Evolutionary conservation across 2,888 invertebrate species (phyloP).

Genomic region (Alloscopus bannaensis): DNA sequence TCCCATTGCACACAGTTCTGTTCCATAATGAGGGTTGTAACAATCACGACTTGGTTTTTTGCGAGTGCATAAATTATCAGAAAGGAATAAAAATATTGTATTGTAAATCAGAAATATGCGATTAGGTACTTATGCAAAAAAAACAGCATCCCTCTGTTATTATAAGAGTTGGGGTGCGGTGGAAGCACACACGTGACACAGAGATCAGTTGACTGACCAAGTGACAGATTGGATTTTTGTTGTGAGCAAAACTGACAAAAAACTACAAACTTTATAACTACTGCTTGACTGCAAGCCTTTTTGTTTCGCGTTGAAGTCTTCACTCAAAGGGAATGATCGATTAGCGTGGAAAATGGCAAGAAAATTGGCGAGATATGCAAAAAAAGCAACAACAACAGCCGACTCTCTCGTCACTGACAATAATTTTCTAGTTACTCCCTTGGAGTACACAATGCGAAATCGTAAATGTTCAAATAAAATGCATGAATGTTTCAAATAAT

Average conservation of each 20-base stretch:
- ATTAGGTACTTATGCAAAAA: background rate
- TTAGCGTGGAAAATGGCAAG: constrained; percentile 1
- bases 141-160: background rate
- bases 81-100: background rate
- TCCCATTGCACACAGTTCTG: no score
- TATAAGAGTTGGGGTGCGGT: background rate
- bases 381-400: no score
- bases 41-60: background rate
- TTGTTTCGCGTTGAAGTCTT: no score
- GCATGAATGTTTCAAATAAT: constrained; percentile 31
- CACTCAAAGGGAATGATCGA: constrained; percentile 13
- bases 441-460: constrained; percentile 11
- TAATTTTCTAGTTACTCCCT: background rate
- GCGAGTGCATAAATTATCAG: background rate
- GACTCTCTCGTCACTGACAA: no score
- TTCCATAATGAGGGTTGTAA: no score
- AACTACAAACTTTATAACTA: background rate
- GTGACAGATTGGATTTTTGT: constrained; percentile 9
- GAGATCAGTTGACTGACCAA: constrained; percentile 18
- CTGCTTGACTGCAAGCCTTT: no score
- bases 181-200: background rate
- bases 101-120: background rate
- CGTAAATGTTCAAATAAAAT: constrained; percentile 26
- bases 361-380: background rate
- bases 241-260: background rate